Base-by-base conservation (phyloP, 2,888 invertebrate species). In the Plebejus anna region DNA sequence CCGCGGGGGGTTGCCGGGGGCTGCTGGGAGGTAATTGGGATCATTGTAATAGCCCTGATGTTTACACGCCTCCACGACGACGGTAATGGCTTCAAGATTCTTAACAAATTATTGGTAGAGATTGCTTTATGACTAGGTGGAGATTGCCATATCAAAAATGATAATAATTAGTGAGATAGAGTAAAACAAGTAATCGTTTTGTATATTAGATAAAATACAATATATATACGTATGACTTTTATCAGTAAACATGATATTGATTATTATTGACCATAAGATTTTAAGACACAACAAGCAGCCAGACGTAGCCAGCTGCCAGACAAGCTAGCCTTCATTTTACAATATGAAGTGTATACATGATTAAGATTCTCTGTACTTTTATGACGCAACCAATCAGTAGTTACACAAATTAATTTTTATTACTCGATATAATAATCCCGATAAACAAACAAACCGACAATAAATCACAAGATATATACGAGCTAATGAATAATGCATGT, bases 401-500 rank as follows among this genome's bases (percentile, higher is more conserved):
- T 22, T 9, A 66, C 32, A 66, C 66, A 32, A 32, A 66, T 66
- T 66, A 4, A 66, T 66, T 66, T 42, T 47, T 42, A 42, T 47
- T 72, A 72, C 42, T 13, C 71, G 42, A 71, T 22, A 73, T 73
- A 32, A 55, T 47, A 72, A 72, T 72, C 72, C 72, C 75, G 32
- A 75, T 59, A 75, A 55, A 75, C 75, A 77, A 77, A 71, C 71
- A 75, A 28, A 61, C 72, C 38, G n/a, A 66, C 55, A 59, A 51
- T 61, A 76, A 72, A 72, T 72, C 71, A 76, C 42, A 42, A 76
- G 32, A 72, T 73, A 73, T 73, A 73, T 55, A 76, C 75, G 75
- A 73, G 80, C 81, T 85, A 80, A 91, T 91, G 91, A 91, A 91
- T 91, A 89, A 91, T 90, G 89, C 85, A 90, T 80, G 79, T 79